Conservation (phyloP, 2,797 vertebrate species). For the Brachyalestes nurse region DNA sequence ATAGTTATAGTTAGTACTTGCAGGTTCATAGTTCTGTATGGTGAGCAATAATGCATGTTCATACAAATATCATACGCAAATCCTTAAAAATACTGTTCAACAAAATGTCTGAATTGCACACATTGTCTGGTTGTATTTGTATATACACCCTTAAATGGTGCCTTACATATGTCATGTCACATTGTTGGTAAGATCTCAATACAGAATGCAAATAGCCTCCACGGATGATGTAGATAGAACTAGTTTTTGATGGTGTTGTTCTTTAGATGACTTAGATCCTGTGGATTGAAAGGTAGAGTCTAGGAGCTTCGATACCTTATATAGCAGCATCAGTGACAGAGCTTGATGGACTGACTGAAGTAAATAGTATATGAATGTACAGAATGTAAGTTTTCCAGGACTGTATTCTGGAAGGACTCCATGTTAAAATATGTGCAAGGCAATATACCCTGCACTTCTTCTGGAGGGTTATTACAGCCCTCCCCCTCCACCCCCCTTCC, state of each 20-base stretch:
- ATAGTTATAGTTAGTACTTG: slow-evolving; percentile 24
- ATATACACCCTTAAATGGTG: slow-evolving; percentile 67
- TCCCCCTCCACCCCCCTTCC: no score
- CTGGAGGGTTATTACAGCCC: not conserved
- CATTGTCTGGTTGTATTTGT: slow-evolving; percentile 47
- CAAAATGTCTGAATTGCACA: slow-evolving; percentile 35
- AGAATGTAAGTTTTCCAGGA: slow-evolving; percentile 35
- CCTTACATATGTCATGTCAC: slow-evolving; percentile 68
- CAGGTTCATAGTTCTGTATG: slow-evolving; percentile 45
- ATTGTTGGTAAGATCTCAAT: slow-evolving; percentile 25
- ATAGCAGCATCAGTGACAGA: slow-evolving; percentile 6
- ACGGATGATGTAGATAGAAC: slow-evolving; percentile 3
- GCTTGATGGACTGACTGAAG: not conserved
- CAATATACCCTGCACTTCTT: slow-evolving; percentile 5
- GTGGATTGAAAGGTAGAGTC: not conserved
- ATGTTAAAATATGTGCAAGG: not conserved
- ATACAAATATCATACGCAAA: slow-evolving; percentile 18
- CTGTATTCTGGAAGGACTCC: slow-evolving; percentile 22
- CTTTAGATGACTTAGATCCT: slow-evolving; percentile 29
- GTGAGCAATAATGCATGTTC: slow-evolving; percentile 73
- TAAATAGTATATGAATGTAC: slow-evolving; percentile 18
- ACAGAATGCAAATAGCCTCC: slow-evolving; percentile 20
- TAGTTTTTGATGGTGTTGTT: not conserved
- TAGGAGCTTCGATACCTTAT: slow-evolving; percentile 18
- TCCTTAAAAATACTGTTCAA: not conserved